These are phyloP conservation scores for Anguilla obscura DNA, from an alignment of 2,797 vertebrate genomes.

Conservation along the genomic window DNA sequence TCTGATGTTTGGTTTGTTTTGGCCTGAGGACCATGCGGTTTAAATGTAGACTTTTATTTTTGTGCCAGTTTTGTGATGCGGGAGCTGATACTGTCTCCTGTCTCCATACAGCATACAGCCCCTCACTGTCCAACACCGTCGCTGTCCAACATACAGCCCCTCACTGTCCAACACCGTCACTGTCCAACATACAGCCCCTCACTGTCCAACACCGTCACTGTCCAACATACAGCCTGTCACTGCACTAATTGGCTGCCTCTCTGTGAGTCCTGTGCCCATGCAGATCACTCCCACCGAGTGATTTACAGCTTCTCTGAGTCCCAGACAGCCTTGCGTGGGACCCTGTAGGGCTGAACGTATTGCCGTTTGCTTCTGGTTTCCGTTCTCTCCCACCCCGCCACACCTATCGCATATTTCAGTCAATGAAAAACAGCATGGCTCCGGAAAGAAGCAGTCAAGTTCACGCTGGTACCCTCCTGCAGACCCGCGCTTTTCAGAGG, in stretches of 20 bases:
- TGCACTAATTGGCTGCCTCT: conserved; percentile 55
- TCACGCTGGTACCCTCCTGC: background rate
- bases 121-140: conserved; percentile 34
- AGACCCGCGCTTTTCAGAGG: background rate
- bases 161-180: conserved; percentile 33
- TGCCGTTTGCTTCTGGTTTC: conserved; percentile 76
- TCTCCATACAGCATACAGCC: conserved; percentile 17
- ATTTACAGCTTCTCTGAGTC: conserved; percentile 61
- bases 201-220: conserved; percentile 33
- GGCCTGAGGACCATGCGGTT: background rate
- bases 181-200: conserved; percentile 51
- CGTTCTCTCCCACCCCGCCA: conserved; percentile 69
- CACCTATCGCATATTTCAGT: conserved; percentile 71
- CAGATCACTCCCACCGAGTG: conserved; percentile 62
- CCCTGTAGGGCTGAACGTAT: conserved; percentile 62
- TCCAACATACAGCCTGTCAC: conserved; percentile 48
- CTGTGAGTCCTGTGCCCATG: conserved; percentile 43
- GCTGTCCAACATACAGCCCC: conserved; percentile 40
- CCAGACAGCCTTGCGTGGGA: conserved; percentile 63
- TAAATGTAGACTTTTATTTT: background rate
- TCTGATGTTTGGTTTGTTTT: conserved; percentile 23
- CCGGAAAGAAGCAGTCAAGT: conserved; percentile 39
- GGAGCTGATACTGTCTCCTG: conserved; percentile 36
- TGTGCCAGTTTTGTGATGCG: background rate
- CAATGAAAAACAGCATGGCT: conserved; percentile 73